Evolutionary conservation across 2,888 invertebrate species (phyloP).

Genomic region (Drosophila mulleri): DNA sequence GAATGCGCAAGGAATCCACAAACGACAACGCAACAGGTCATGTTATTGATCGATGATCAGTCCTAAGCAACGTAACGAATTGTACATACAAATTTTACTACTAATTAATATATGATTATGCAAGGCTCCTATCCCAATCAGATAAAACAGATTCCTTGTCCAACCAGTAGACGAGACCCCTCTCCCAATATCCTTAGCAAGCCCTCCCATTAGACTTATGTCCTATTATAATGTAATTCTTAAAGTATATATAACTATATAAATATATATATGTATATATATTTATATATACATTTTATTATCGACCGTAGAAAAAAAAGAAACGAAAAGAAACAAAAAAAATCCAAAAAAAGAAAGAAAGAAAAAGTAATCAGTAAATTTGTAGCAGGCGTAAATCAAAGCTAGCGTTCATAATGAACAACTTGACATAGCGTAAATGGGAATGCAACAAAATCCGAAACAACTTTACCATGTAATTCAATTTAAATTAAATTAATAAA

Average conservation of each 20-base stretch:
- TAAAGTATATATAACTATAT: constrained; percentile 75
- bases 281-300: constrained; percentile 77
- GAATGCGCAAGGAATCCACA: constrained; percentile 91
- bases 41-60: constrained; percentile 93
- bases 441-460: constrained; percentile 55
- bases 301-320: constrained; percentile 69
- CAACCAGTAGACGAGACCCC: constrained; percentile 22
- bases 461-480: constrained; percentile 70
- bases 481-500: constrained; percentile 78
- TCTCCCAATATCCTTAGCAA: constrained; percentile 47
- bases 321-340: constrained; percentile 33
- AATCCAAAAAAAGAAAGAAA: constrained; percentile 6
- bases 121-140: constrained; percentile 45
- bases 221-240: constrained; percentile 79
- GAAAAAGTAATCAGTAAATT: constrained; percentile 53
- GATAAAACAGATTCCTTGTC: constrained; percentile 23
- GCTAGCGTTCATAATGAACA: constrained; percentile 53
- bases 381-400: constrained; percentile 75
- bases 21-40: constrained; percentile 91
- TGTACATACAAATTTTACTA: constrained; percentile 83
- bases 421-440: constrained; percentile 50
- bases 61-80: constrained; percentile 84
- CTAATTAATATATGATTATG: constrained; percentile 74
- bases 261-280: constrained; percentile 50
- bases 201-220: constrained; percentile 72